Percentiles rank a stretch among this genome's conserved stretches.
These are phyloP conservation scores for Molossus alvarezi DNA, from an alignment of 2,797 vertebrate species.

Conservation along the genomic window DNA sequence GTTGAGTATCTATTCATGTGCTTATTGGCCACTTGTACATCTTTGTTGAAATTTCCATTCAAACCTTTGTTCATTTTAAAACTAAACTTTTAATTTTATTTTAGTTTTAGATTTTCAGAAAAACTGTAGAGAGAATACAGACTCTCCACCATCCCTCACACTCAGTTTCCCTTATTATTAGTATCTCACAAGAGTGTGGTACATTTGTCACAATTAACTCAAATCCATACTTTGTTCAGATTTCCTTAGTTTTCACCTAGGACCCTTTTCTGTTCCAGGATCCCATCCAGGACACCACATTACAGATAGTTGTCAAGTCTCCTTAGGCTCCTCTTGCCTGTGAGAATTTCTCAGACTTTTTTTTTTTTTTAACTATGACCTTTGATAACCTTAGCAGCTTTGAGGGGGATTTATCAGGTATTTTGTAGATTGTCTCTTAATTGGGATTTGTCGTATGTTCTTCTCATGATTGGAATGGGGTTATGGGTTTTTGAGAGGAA, in stretches of 20 bases:
- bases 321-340: neutral
- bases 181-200: neutral
- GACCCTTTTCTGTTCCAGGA: neutral
- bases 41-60: conserved; percentile 46
- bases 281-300: neutral
- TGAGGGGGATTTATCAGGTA: neutral
- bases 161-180: neutral
- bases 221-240: neutral
- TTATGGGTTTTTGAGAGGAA: neutral
- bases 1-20: neutral
- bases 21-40: neutral
- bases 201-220: neutral
- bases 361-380: neutral
- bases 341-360: neutral
- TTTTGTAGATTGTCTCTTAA: neutral
- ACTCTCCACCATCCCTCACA: neutral
- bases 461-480: neutral
- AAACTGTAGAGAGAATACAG: neutral
- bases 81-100: conserved; percentile 13
- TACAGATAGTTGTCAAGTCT: neutral
- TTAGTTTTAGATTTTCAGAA: neutral
- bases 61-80: conserved; percentile 1
- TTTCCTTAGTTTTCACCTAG: neutral
- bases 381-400: neutral
- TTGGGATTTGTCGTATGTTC: neutral